Evolutionary conservation across 2,113 vertebrate species (phyloP).

Genomic region (Rissa tridactyla): DNA sequence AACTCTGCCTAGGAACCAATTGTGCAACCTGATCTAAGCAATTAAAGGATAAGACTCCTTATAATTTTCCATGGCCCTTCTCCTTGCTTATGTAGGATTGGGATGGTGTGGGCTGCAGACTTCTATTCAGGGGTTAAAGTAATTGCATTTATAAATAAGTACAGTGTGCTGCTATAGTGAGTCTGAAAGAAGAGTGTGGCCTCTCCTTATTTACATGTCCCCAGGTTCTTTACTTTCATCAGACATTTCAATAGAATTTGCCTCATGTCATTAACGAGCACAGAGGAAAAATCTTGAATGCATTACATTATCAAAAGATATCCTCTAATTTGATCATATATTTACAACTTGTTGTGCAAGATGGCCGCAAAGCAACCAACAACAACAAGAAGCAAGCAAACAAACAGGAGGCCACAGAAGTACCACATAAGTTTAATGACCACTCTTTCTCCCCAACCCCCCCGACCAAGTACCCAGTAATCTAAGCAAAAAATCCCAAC

Average conservation of each 20-base stretch:
- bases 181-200: not conserved
- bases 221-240: not conserved
- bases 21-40: not conserved
- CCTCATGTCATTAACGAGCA: not conserved
- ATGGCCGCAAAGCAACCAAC: not conserved
- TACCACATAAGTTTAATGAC: not conserved
- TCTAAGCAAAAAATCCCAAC: not conserved
- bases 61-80: not conserved
- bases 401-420: not conserved
- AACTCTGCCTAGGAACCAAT: not conserved
- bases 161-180: not conserved
- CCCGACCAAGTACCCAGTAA: not conserved
- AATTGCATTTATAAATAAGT: not conserved
- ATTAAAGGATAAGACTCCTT: not conserved
- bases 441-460: not conserved
- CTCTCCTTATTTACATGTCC: not conserved
- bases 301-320: not conserved
- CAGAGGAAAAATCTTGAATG: not conserved
- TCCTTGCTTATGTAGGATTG: not conserved
- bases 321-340: not conserved
- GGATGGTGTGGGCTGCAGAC: too few relatives aligned
- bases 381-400: not conserved
- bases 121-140: not conserved
- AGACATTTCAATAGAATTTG: not conserved
- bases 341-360: not conserved